Evolutionary conservation across 2,888 invertebrate genomes (phyloP).

Genomic region (Hedya salicella): DNA sequence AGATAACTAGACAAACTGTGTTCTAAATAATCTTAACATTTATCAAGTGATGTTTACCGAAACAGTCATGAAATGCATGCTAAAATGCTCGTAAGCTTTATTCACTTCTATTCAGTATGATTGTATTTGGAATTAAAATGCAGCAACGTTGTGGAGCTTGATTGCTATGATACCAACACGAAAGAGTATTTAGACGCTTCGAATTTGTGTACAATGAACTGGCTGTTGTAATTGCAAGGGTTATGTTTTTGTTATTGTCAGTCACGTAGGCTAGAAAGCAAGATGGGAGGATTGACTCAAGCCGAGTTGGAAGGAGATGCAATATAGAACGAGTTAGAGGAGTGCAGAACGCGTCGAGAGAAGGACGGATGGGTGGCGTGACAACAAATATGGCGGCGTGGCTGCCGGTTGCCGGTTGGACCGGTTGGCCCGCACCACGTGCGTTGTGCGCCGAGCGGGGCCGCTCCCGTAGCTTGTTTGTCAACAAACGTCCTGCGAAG

Average conservation of each 20-base stretch:
- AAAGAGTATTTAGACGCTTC: constrained; percentile 48
- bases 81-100: background rate
- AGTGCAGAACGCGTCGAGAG: constrained; percentile 57
- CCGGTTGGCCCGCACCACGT: constrained; percentile 79
- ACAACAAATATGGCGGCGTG: constrained; percentile 80
- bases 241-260: constrained; percentile 79
- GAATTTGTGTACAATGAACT: constrained; percentile 51
- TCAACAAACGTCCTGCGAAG: constrained; percentile 83
- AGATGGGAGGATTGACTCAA: constrained; percentile 53
- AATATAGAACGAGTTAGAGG: constrained; percentile 48
- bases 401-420: constrained; percentile 76
- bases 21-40: constrained; percentile 34
- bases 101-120: constrained; percentile 44
- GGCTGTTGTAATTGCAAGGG: constrained; percentile 61
- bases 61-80: constrained; percentile 34
- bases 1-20: constrained; percentile 25
- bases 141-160: constrained; percentile 48
- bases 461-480: constrained; percentile 79
- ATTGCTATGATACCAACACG: constrained; percentile 50
- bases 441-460: constrained; percentile 71
- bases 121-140: constrained; percentile 53
- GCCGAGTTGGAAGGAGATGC: constrained; percentile 54
- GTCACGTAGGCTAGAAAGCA: constrained; percentile 78
- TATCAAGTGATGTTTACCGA: constrained; percentile 39
- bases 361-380: constrained; percentile 74